Percentiles rank a stretch among this genome's conserved stretches.
These are phyloP conservation scores for Pandion haliaetus DNA, from an alignment of 2,113 vertebrate genomes.

Conservation along the genomic window DNA sequence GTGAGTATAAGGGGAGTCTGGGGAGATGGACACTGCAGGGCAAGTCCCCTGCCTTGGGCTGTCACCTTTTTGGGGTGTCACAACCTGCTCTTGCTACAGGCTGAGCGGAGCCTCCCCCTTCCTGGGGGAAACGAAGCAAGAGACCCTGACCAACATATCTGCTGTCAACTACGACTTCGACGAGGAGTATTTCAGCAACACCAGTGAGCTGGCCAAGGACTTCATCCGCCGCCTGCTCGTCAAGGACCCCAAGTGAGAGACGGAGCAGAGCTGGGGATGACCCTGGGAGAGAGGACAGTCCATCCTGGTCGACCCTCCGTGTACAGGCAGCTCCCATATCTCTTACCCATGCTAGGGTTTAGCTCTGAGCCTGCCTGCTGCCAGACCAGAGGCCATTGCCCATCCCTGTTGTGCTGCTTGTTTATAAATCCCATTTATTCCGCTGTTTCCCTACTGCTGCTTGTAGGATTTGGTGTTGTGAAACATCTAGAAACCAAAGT, in stretches of 20 bases:
- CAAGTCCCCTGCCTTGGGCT: rapidly evolving
- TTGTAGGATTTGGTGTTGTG: background rate
- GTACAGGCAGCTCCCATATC: background rate
- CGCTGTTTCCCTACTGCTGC: background rate
- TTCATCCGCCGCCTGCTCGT: conserved; percentile 95
- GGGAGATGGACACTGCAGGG: background rate
- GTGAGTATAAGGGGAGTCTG: conserved; percentile 76
- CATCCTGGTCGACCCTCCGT: background rate
- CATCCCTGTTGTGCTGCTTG: background rate
- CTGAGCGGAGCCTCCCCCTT: conserved; percentile 93
- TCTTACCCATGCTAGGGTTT: rapidly evolving
- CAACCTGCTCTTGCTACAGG: conserved; percentile 26
- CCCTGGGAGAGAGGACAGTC: background rate
- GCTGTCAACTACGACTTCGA: conserved; percentile 97
- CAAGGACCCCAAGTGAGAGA: conserved; percentile 92
- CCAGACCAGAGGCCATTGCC: background rate
- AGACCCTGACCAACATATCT: conserved; percentile 96
- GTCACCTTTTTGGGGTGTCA: background rate
- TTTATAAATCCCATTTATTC: background rate
- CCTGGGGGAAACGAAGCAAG: conserved; percentile 95
- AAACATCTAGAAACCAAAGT: background rate
- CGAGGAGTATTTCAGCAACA: conserved; percentile 96
- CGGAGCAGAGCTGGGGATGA: background rate
- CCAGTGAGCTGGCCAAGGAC: conserved; percentile 96
- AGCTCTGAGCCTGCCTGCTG: background rate